Base-by-base conservation (phyloP, 2,888 invertebrate genomes). In the Sarcophaga carnaria region DNA sequence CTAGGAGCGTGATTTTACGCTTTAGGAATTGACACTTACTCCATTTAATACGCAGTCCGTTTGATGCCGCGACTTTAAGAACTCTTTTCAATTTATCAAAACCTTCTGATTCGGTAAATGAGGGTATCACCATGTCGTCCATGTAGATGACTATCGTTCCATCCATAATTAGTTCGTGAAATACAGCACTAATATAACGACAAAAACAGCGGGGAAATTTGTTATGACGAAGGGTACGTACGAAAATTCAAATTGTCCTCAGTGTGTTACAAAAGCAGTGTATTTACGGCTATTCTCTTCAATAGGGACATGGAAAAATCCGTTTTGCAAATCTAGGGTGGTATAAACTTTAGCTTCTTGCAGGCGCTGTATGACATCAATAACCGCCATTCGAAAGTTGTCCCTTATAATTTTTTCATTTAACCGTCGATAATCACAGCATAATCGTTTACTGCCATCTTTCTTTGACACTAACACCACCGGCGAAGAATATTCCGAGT, bases 401-500 rank as follows among this genome's bases (percentile, higher is more conserved):
- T 87, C 87, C 0, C 80, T 70, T 0, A 80, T 49, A 14, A 88
- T 88, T 25, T 88, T 88, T 25, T 88, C 86, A 27, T 89, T 89
- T 14, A 89, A 8, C 22, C 67, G 80, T 27, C 87, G 47, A 25
- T 83, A 85, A 71, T 87, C 88, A 60, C 85, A 86, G 64, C 85
- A 86, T 47, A 86, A 54, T 54, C 88, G 49, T 47, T 78, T 82
- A 12, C 82, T 74, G 22, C 79, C 85, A 59, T 88, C 85, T 14
- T 86, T 88, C 37, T 86, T 88, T 3, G 71, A 76, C 5, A 83
- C 85, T 20, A 89, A 66, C 5, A 89, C 89, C 8, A 89, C 87
- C 6, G 89, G 89, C 20, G 88, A 81, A 2, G 91, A 89, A 78
- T 91, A 93, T 14, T 92, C 91, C 0, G 92, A 92, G 54, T 45